These are phyloP conservation scores for Brachylomia viminalis DNA, from an alignment of 2,888 invertebrate genomes.

Conservation along the genomic window DNA sequence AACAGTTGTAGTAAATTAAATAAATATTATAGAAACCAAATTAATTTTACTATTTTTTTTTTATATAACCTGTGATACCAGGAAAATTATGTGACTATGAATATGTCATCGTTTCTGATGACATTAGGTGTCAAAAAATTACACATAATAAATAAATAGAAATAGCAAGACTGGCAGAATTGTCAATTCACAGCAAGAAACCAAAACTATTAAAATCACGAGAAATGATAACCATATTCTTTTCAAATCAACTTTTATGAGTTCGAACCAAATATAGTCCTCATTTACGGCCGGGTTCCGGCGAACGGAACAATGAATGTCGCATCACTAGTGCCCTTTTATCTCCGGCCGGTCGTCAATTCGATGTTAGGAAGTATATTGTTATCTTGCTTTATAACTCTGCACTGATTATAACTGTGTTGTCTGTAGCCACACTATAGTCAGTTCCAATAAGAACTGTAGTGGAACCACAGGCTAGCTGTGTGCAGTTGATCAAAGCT, in stretches of 20 bases:
- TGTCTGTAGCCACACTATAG: constrained; percentile 36
- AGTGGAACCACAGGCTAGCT: constrained; percentile 33
- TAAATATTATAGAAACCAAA: neutral
- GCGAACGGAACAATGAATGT: constrained; percentile 52
- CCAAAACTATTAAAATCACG: neutral
- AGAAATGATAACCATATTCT: neutral
- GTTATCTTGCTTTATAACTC: constrained; percentile 76
- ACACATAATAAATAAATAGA: neutral
- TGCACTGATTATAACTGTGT: constrained; percentile 66
- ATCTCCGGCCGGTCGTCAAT: constrained; percentile 70
- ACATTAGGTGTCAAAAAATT: neutral
- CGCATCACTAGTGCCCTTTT: constrained; percentile 67
- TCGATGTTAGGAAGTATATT: constrained; percentile 73
- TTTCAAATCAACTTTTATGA: neutral
- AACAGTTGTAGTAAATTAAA: neutral
- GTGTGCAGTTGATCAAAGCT: neutral
- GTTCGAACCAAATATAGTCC: neutral
- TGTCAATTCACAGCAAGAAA: neutral
- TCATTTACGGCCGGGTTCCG: constrained; percentile 41
- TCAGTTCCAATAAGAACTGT: constrained; percentile 19
- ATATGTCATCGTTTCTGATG: too few relatives aligned
- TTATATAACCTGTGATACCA: too few relatives aligned
- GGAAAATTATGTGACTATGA: neutral
- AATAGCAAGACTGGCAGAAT: neutral
- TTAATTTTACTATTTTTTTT: neutral